Base-by-base conservation (phyloP, 2,888 invertebrate species). In the Amblyteles armatorius region DNA sequence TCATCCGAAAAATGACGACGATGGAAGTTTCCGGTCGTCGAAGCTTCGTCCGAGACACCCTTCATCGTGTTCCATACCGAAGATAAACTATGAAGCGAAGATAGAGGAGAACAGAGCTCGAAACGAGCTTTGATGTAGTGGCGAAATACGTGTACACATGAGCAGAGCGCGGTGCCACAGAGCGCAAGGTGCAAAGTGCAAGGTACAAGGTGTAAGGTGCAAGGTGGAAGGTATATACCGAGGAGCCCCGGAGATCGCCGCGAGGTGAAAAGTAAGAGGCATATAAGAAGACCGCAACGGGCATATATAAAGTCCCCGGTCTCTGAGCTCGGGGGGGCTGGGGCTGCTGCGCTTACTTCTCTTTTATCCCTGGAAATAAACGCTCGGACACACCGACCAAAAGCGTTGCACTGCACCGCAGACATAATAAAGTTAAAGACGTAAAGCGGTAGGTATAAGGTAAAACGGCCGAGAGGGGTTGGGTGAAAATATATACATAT, bases 161-260 rank as follows among this genome's bases (percentile, higher is more conserved):
- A 19, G 55, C 48, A 48, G 16, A 48, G 16, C 16, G 57, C 68
- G 44, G 72, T 72, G 76, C 63, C 60, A 60, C 55, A 57, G 11
- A 22, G 77, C 72, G 83, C 81, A 84, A 86, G 84, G 82, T 78
- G 77, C 79, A 85, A 86, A 85, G 88, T 88, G 82, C 81, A 84
- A 84, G 69, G 85, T 86, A 85, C 83, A 85, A 88, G 83, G 85
- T 87, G 83, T 84, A 86, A 87, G 83, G 86, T 88, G 81, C 79
- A 78, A 81, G 80, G 85, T 82, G 77, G 73, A 78, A 81, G 87
- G 78, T 50, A 52, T 19, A 52, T 52, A 52, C 52, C 52, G 52
- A 19, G 4, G 52, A 40, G 55, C 55, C 60, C 29, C 60, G 13
- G 60, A 60, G 57, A 73, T 73, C 57, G 73, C 73, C 73, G 73